Base-by-base conservation (phyloP, 1,140 invertebrate genomes). In the Scaptomyza montana region DNA sequence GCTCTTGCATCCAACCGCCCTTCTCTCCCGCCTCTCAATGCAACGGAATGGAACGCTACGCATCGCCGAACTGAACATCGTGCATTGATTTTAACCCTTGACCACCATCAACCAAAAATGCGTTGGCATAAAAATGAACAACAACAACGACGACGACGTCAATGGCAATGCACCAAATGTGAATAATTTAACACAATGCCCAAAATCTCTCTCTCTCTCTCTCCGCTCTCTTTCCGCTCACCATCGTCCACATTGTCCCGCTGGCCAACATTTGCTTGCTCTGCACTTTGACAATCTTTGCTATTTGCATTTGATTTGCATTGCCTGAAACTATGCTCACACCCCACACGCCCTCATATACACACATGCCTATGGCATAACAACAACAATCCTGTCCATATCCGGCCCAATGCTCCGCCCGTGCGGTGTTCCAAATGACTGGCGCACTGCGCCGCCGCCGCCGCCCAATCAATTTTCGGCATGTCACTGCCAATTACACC, bases 251-350 rank as follows among this genome's bases (percentile, higher is more conserved):
- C 36, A 21, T 66, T 46, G 60, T 3, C 28, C n/a, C 47, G 63
- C 21, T 68, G 59, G 54, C 10, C 67, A 74, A 74, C 72, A 74
- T 74, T 74, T 74, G 72, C 72, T 69, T 73, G 55, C 68, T 66
- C 61, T 72, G 82, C 68, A 89, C 84, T 84, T 84, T 87, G 85
- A 89, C 79, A 87, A 89, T 87, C 84, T 89, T 89, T 80, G 74
- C 84, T 84, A 89, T 89, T 89, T 89, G 79, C 85, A 89, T 89
- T 89, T 89, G 77, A 89, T 89, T 89, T 89, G 84, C 84, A 79
- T 77, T 82, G 84, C 78, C 82, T 54, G 64, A 72, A 78, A 84
- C 78, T 60, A 33, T 67, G 36, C 59, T 39, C 66, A 54, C 59
- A 21, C 55, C 55, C 46, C 59, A 39, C 66, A 54, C 59, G 19